phyloP scores from a whole-genome alignment of 2,113 vertebrate genomes.

The Epinephelus fuscoguttatus region DNA sequence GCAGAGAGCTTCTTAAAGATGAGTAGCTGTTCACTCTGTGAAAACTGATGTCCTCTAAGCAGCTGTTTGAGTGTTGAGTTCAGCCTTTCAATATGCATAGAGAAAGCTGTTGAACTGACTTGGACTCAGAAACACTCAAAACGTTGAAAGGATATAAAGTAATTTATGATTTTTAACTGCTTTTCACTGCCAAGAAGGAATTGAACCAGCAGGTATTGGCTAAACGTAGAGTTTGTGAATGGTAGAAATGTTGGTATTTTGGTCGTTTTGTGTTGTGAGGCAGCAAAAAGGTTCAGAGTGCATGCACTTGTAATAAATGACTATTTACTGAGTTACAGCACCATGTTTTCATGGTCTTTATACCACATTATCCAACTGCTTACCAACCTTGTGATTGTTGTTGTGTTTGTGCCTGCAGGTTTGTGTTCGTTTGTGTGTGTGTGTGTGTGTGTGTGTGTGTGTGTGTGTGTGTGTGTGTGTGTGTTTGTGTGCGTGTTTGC shows the following conservation, averaged over 20 bases:
- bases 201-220: background rate
- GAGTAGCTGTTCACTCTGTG: background rate
- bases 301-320: background rate
- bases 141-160: background rate
- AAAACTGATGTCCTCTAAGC: background rate
- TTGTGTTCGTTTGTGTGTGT: background rate
- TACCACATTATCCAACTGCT: constrained; percentile 25
- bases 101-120: background rate
- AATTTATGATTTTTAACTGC: background rate
- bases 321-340: background rate
- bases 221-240: accelerated
- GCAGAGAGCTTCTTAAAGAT: too few relatives aligned
- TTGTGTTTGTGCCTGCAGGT: background rate
- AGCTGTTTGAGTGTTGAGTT: background rate
- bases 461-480: background rate
- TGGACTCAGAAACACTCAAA: background rate
- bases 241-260: background rate
- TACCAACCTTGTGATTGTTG: constrained; percentile 12
- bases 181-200: background rate
- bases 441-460: background rate
- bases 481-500: too few relatives aligned
- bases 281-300: background rate
- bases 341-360: constrained; percentile 4
- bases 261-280: background rate
- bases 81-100: background rate